Percentiles rank a stretch among this genome's conserved stretches.
These are phyloP conservation scores for Ferdinandea cuprea DNA, from an alignment of 2,888 invertebrate species.

Conservation along the genomic window DNA sequence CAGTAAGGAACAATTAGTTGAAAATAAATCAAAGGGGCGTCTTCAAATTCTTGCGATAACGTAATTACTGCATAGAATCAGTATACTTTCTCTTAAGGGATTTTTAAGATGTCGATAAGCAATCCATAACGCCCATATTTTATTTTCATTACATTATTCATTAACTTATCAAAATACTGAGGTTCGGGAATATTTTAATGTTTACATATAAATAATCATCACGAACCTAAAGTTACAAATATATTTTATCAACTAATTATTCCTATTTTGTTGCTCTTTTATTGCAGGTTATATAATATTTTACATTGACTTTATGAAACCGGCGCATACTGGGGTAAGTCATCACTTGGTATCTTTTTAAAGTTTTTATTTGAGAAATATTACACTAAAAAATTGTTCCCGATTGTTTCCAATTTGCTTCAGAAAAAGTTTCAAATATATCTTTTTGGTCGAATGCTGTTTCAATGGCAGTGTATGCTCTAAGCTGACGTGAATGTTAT, in stretches of 20 bases:
- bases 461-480: too few relatives aligned
- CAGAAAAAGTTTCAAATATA: too few relatives aligned
- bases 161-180: not conserved
- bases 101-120: conserved; percentile 33
- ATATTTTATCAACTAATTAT: not conserved
- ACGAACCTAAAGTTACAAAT: not conserved
- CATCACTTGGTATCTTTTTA: too few relatives aligned
- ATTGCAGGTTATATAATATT: conserved; percentile 27
- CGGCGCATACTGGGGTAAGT: conserved; percentile 27
- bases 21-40: conserved; percentile 24
- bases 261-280: conserved; percentile 1
- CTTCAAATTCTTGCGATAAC: conserved; percentile 9
- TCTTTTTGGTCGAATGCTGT: too few relatives aligned
- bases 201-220: not conserved
- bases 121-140: conserved; percentile 20
- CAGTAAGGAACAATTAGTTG: not conserved
- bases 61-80: not conserved
- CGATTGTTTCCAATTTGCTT: too few relatives aligned
- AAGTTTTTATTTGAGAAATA: too few relatives aligned
- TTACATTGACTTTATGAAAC: conserved; percentile 21
- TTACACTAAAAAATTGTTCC: too few relatives aligned
- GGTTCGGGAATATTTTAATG: not conserved
- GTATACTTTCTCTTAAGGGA: not conserved
- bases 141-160: not conserved
- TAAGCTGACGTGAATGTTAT: too few relatives aligned